phyloP scores from a whole-genome alignment of 2,888 invertebrate species.

The Lumbricus terrestris region DNA sequence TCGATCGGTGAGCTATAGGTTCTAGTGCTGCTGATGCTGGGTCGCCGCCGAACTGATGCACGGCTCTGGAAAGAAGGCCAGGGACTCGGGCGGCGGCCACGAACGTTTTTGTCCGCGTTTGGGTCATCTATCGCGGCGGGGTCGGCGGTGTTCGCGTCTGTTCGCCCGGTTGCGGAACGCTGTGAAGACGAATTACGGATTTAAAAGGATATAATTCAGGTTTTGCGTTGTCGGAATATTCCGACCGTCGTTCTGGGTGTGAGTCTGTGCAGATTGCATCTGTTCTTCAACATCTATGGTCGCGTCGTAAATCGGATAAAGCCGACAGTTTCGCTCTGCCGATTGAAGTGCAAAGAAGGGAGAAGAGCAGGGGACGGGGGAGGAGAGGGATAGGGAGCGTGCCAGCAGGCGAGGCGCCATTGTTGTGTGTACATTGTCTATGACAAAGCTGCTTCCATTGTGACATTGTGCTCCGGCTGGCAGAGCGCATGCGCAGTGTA shows the following conservation, averaged over 20 bases:
- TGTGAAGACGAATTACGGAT: neutral
- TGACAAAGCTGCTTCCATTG: conserved; percentile 4
- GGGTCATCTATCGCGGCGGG: neutral
- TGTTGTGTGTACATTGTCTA: neutral
- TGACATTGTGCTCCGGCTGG: conserved; percentile 6
- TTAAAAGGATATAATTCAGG: neutral
- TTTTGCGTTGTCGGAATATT: neutral
- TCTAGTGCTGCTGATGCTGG: neutral
- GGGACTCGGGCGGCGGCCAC: neutral
- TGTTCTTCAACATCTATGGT: neutral
- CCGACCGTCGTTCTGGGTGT: neutral
- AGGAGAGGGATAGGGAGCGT: neutral
- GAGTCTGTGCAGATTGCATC: neutral
- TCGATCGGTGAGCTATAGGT: neutral
- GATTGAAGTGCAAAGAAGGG: neutral
- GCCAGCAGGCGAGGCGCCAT: neutral
- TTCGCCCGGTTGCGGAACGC: neutral
- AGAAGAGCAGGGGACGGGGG: neutral
- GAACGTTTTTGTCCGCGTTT: neutral
- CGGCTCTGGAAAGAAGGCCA: neutral
- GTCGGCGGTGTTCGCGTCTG: neutral
- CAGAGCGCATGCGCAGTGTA: neutral
- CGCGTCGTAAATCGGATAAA: neutral
- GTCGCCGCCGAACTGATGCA: conserved; percentile 3
- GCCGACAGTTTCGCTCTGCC: neutral